Evolutionary conservation across 2,797 vertebrate species (phyloP).

Genomic region (Acipenser ruthenus): DNA sequence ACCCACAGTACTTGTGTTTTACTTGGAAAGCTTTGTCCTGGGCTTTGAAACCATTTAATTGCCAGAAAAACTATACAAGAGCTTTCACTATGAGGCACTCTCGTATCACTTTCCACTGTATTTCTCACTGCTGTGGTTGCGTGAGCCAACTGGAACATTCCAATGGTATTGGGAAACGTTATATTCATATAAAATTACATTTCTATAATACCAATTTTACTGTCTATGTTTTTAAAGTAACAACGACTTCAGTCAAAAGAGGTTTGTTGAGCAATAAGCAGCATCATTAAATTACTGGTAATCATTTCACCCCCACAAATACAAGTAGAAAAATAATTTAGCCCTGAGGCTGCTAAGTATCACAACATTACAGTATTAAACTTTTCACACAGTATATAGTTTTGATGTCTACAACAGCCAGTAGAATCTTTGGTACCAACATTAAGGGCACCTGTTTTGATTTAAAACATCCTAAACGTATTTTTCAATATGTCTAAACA

Average conservation of each 20-base stretch:
- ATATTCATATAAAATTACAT: not conserved
- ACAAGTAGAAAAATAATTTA: constrained; percentile 37
- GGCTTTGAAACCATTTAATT: not conserved
- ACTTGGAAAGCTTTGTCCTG: not conserved
- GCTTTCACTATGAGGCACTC: not conserved
- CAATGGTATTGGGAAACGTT: not conserved
- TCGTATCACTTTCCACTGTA: too few relatives aligned
- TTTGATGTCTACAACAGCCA: constrained; percentile 25
- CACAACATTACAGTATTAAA: constrained; percentile 31
- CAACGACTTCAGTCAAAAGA: too few relatives aligned
- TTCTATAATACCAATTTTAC: too few relatives aligned
- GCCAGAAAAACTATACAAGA: not conserved
- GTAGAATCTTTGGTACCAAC: constrained; percentile 68
- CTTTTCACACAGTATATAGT: constrained; percentile 27
- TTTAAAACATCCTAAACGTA: constrained; percentile 24
- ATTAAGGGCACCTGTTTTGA: constrained; percentile 43
- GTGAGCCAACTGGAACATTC: constrained; percentile 5
- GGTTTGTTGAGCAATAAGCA: constrained; percentile 2
- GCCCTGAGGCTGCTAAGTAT: constrained; percentile 35
- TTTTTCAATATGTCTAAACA: constrained; percentile 12
- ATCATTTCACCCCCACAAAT: constrained; percentile 18
- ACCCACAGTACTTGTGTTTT: not conserved
- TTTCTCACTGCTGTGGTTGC: too few relatives aligned
- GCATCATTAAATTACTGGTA: constrained; percentile 15
- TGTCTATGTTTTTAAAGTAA: too few relatives aligned